These are phyloP conservation scores for Sclerurus mexicanus DNA, from an alignment of 2,113 vertebrate species.

Conservation along the genomic window DNA sequence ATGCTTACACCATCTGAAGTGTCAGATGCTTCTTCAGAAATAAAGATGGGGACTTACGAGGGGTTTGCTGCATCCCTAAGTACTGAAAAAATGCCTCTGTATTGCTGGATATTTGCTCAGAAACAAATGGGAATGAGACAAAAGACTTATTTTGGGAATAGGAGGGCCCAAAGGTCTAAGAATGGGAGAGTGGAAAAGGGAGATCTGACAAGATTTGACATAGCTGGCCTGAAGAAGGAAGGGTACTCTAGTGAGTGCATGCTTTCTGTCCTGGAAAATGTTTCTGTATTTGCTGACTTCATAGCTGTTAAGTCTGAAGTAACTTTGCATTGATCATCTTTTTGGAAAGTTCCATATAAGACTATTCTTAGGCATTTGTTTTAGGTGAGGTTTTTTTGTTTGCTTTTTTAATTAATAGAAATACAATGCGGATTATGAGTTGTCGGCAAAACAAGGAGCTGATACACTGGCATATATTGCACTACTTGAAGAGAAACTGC, in stretches of 20 bases:
- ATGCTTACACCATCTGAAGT: neutral
- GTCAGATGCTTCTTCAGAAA: neutral
- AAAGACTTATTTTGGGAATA: neutral
- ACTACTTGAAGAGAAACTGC: constrained; percentile 92
- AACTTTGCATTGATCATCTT: neutral
- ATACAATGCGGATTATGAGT: constrained; percentile 93
- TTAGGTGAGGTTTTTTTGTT: neutral
- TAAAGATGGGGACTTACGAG: neutral
- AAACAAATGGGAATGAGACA: neutral
- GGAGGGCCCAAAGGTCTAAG: neutral
- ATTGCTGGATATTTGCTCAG: neutral
- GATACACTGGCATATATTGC: constrained; percentile 96
- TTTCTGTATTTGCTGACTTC: neutral
- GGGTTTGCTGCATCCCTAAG: neutral
- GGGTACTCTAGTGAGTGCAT: neutral
- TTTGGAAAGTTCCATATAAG: neutral
- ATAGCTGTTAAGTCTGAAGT: neutral
- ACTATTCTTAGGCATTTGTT: neutral
- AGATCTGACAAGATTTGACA: neutral
- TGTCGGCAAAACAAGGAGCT: constrained; percentile 92
- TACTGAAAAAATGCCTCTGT: neutral
- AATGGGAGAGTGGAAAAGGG: neutral
- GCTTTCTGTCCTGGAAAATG: neutral
- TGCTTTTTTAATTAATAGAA: constrained; percentile 73
- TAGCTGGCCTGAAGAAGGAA: neutral